Evolutionary conservation across 2,888 invertebrate genomes (phyloP), one percentile per base, ranked within the genome.

Genomic region (Sialis fuliginosa): DNA sequence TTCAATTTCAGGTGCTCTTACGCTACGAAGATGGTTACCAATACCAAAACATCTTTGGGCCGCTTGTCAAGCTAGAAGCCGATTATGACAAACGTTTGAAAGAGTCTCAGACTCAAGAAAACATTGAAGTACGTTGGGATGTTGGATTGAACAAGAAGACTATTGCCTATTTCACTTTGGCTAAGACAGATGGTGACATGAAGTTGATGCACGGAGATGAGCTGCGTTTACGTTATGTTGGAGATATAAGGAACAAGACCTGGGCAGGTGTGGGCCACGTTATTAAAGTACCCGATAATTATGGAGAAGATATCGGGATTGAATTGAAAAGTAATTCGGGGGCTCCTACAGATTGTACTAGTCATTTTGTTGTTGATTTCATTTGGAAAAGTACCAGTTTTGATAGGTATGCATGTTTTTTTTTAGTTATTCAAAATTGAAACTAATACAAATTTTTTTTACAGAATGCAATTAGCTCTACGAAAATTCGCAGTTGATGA

Each of bases 151-250:
- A 98, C 62, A 97, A 97, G 68, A 96, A 97, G 62, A 89, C 89
- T 0, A 92, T 95, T 48, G 97, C 97, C 0, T 97, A 93, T 63
- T 98, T 99, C 62, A 90, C 90, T 46, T 71, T 99, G 46, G 92
- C 96, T 4, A 96, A 96, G 68, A 93, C 96, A 3, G 92, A 96
- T 60, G 95, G 95, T 49, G 97, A 96, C 59, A 95, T 97, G 91
- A 92, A 95, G 62, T 67, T 98, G 46, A 97, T 98, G 96, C 96
- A 96, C 61, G 98, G 98, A 6, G 98, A 98, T 69, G 98, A 98
- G 62, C 65, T 98, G 47, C 74, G 92, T 56, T 69, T 98, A 54
- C 81, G 95, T 58, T 93, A 91, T 58, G 79, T 91, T 1, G 95
- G 95, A 0, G 95, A 95, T 61, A 65, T 89, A 58, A 22, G 22